Conservation (phyloP, 2,888 invertebrate genomes). For the Aethes cnicana region DNA sequence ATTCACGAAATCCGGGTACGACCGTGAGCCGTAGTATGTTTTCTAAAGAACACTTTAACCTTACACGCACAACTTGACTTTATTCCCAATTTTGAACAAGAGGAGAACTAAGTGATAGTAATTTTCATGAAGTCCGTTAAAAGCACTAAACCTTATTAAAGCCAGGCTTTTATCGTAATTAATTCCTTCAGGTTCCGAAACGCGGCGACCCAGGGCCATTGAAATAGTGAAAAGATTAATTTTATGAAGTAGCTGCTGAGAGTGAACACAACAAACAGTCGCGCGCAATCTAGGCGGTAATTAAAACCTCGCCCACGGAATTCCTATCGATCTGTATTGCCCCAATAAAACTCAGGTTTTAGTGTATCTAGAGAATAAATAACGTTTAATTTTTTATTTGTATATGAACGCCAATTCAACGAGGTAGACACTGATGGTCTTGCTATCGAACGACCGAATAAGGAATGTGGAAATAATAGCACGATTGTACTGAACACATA, state of each 20-base stretch:
- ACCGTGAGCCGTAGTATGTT: no score
- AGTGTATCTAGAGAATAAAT: constrained; percentile 2
- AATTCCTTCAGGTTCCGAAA: constrained; percentile 5
- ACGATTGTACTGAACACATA: no score
- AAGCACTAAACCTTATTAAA: constrained; percentile 6
- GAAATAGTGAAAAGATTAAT: constrained; percentile 37
- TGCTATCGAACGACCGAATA: no score
- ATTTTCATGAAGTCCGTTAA: not conserved
- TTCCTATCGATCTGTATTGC: constrained; percentile 6
- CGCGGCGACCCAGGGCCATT: constrained; percentile 2
- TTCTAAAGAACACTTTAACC: no score
- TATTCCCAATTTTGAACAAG: not conserved
- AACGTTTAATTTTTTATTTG: not conserved
- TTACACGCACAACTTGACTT: no score
- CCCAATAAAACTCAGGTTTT: constrained; percentile 2
- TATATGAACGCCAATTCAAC: no score
- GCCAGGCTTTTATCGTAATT: constrained; percentile 8
- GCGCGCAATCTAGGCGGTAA: constrained; percentile 54
- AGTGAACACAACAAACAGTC: constrained; percentile 43
- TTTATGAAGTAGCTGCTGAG: constrained; percentile 29
- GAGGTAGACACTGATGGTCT: no score
- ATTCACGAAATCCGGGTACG: no score
- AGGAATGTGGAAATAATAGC: no score
- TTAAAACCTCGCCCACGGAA: constrained; percentile 55
- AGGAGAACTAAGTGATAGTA: not conserved